These are phyloP conservation scores for Podilymbus podiceps DNA, from an alignment of 2,113 vertebrate genomes.

Conservation along the genomic window DNA sequence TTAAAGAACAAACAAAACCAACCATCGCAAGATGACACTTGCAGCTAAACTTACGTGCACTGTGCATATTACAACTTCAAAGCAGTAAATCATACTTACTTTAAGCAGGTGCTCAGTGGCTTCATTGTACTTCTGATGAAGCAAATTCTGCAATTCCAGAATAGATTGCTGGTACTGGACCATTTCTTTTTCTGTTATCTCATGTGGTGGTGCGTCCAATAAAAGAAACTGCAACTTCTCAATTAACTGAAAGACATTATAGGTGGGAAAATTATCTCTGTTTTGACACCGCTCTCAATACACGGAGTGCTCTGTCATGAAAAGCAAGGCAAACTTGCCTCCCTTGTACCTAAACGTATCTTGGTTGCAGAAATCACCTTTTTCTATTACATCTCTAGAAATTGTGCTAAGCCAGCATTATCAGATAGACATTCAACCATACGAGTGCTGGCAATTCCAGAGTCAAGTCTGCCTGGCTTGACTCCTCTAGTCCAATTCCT, in stretches of 20 bases:
- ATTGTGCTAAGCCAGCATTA: not conserved
- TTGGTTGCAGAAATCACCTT: not conserved
- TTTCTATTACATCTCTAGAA: not conserved
- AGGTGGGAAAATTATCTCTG: not conserved
- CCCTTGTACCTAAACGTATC: not conserved
- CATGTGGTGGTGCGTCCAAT: slow-evolving; percentile 60
- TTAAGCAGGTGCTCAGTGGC: slow-evolving; percentile 83
- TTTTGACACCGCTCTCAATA: not conserved
- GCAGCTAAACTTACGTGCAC: not conserved
- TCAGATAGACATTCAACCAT: not conserved
- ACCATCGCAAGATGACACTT: not conserved
- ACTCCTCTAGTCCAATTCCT: not conserved
- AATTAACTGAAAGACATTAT: slow-evolving; percentile 76
- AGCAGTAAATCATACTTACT: slow-evolving; percentile 65
- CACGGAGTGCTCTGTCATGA: not conserved
- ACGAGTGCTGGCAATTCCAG: not conserved
- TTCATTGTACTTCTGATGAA: slow-evolving; percentile 76
- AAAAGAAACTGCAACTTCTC: slow-evolving; percentile 81
- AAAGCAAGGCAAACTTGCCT: not conserved
- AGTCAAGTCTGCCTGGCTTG: not conserved
- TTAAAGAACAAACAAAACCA: not conserved
- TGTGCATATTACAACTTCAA: not conserved
- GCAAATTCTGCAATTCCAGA: slow-evolving; percentile 74
- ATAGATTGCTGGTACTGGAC: slow-evolving; percentile 74
- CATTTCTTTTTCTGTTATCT: slow-evolving; percentile 27